Conservation (phyloP, 1,140 invertebrate species). For the Apis laboriosa region DNA sequence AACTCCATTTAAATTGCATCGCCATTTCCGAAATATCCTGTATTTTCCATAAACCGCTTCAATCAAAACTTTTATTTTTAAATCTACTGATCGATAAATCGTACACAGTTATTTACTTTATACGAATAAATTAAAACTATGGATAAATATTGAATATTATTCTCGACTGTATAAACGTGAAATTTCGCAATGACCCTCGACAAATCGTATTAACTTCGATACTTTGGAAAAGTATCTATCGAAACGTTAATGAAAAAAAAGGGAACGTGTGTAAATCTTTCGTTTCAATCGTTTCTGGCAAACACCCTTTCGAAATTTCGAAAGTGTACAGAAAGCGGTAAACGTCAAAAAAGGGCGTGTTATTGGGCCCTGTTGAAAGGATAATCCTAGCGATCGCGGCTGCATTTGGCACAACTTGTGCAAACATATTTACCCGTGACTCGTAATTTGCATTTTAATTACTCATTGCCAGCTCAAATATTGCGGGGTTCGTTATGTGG, state of each 20-base stretch:
- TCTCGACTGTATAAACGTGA: background rate
- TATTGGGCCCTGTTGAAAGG: conserved; percentile 51
- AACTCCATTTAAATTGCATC: too few relatives aligned
- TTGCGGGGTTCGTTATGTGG: conserved; percentile 63
- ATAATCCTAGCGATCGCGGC: conserved; percentile 55
- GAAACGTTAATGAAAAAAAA: background rate
- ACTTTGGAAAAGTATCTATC: background rate
- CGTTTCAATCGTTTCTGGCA: background rate
- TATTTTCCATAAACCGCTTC: background rate
- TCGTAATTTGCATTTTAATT: conserved; percentile 74
- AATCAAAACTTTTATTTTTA: background rate
- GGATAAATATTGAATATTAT: background rate
- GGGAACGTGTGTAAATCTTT: background rate
- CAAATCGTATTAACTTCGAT: background rate
- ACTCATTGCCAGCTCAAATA: conserved; percentile 69
- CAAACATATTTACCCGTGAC: conserved; percentile 66
- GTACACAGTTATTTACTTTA: too few relatives aligned
- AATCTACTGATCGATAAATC: background rate
- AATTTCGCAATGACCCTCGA: background rate
- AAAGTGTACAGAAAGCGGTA: conserved; percentile 3
- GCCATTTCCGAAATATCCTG: too few relatives aligned
- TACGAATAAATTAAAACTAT: background rate
- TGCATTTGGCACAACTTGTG: conserved; percentile 64
- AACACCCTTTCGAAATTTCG: background rate
- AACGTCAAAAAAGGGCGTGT: conserved; percentile 28